Evolutionary conservation across 2,797 vertebrate species (phyloP), one percentile per base, ranked within the genome.

Genomic region (Gobio occitaniae): DNA sequence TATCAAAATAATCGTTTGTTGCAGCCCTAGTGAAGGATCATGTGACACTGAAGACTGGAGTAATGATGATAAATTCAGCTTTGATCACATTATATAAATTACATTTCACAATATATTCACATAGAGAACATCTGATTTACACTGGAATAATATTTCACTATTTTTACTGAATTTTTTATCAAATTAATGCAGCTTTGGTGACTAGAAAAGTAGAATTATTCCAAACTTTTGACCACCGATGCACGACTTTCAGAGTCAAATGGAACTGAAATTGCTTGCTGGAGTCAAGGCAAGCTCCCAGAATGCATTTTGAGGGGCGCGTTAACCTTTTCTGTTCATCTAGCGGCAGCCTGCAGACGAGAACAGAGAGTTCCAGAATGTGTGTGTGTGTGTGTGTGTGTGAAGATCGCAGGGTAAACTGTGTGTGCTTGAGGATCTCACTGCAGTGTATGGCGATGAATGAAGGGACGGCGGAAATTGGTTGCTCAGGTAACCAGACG

Each of bases 401-500:
- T 47, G 44, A 74, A 48, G 36, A 74, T 56, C 44, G 69, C 79
- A 59, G 63, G 47, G 56, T 86, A 82, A 86, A 84, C 44, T 44
- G 19, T 72, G 29, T 71, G 66, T 84, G 84, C 82, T 74, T 83
- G 80, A 32, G 72, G 38, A 59, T 68, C 84, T 44, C 71, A 72
- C 69, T 54, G 74, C 68, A 65, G 82, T 77, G 80, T 32, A 10
- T 82, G 84, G 32, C 68, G 84, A 72, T 88, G 90, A 89, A 91
- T 84, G 80, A 74, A 83, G 77, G 85, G 83, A 80, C 59, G 21
- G 71, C 25, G 44, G 74, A 82, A 71, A 84, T 50, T 66, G 32
- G 86, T 89, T 88, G 68, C 90, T 91, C 88, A 38, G 89, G 86
- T 89, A 87, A 90, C 72, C 77, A 90, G 88, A 81, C 86, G 75